These are phyloP conservation scores for Apistogramma diplotaenia DNA, from an alignment of 2,113 vertebrate genomes.

Conservation along the genomic window DNA sequence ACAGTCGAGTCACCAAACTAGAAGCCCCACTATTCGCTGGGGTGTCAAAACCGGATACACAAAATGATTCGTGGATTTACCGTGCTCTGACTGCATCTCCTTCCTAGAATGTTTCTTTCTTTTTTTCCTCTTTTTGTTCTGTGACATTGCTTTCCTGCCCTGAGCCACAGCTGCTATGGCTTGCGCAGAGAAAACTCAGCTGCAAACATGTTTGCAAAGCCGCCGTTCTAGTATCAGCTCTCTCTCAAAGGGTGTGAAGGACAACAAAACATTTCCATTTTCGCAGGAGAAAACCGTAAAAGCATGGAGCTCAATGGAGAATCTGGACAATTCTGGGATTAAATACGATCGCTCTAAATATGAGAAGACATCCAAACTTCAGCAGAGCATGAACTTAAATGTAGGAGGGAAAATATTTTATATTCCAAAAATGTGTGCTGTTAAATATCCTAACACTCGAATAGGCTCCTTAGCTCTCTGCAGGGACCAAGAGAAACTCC, in stretches of 20 bases:
- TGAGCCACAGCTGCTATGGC: constrained; percentile 25
- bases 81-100: not conserved
- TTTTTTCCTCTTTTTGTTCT: not conserved
- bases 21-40: not conserved
- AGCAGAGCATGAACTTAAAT: constrained; percentile 70
- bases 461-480: constrained; percentile 76
- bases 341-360: not conserved
- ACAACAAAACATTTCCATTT: constrained; percentile 63
- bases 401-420: constrained; percentile 77
- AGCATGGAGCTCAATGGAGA: constrained; percentile 74
- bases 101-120: constrained; percentile 22
- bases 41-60: not conserved
- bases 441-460: constrained; percentile 74
- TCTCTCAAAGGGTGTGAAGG: not conserved
- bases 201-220: constrained; percentile 4
- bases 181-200: not conserved
- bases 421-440: constrained; percentile 59
- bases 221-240: constrained; percentile 59
- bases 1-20: constrained; percentile 4
- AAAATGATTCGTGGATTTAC: not conserved
- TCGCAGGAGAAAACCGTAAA: constrained; percentile 69
- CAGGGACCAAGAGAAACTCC: constrained; percentile 57
- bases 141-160: constrained; percentile 6
- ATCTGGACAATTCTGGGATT: constrained; percentile 13
- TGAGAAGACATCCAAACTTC: not conserved